phyloP scores from a whole-genome alignment of 2,888 invertebrate genomes.

The Xestia c-nigrum region DNA sequence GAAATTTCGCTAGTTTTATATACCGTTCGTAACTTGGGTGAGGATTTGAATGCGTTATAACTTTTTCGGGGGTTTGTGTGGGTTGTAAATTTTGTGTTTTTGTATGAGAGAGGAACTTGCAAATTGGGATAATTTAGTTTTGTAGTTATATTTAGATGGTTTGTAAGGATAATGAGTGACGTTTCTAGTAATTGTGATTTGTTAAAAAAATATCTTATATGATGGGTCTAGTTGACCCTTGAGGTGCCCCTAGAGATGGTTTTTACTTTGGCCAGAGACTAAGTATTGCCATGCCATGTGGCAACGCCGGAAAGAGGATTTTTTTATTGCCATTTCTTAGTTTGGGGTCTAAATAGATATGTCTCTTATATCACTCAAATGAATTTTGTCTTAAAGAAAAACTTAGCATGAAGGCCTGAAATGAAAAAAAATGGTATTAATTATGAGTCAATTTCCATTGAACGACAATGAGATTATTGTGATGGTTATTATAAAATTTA shows the following conservation, averaged over 20 bases:
- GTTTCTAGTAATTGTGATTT: background rate
- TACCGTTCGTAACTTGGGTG: slow-evolving; percentile 53
- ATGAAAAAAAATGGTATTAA: background rate
- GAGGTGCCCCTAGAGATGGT: background rate
- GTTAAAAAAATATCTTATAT: background rate
- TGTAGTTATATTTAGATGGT: background rate
- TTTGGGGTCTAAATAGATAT: background rate
- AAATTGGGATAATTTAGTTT: slow-evolving; percentile 19
- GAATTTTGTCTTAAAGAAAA: background rate
- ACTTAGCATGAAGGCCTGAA: background rate
- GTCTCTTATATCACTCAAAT: background rate
- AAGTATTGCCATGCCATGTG: background rate
- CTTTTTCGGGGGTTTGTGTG: slow-evolving; percentile 46
- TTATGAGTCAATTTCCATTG: background rate
- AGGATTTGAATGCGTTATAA: slow-evolving; percentile 59
- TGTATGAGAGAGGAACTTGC: slow-evolving; percentile 1
- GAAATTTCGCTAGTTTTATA: slow-evolving; percentile 60
- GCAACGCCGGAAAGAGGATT: background rate
- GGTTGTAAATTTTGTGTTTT: slow-evolving; percentile 42
- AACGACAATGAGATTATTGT: background rate
- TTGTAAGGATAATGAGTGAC: background rate
- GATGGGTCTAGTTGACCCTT: background rate
- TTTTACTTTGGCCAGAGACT: background rate
- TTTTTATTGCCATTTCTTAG: no score
- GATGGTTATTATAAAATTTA: background rate